These are phyloP conservation scores for Microplitis mediator DNA, from an alignment of 1,140 invertebrate species.

Conservation along the genomic window DNA sequence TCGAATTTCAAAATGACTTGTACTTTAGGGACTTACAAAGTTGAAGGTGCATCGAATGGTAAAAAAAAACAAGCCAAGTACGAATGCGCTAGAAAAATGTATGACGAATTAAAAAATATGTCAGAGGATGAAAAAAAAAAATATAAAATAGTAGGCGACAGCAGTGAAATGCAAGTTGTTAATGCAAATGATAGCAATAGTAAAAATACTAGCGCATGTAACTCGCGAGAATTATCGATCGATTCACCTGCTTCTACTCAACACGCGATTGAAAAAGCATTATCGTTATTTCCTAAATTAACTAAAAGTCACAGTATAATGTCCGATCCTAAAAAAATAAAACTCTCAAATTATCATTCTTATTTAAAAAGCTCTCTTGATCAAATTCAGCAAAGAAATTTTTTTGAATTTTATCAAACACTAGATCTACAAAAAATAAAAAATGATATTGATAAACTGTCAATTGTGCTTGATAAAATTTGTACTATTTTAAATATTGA, in stretches of 20 bases:
- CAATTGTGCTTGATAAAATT: not conserved
- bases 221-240: not conserved
- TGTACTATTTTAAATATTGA: not conserved
- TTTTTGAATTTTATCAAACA: slow-evolving; percentile 1
- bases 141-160: not conserved
- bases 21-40: not conserved
- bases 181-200: no score
- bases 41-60: not conserved
- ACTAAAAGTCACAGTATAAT: not conserved
- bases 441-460: not conserved
- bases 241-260: not conserved
- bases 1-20: not conserved
- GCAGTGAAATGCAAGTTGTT: no score
- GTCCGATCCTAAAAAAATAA: no score
- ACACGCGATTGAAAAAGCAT: not conserved
- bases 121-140: not conserved
- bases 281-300: not conserved
- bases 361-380: slow-evolving; percentile 2
- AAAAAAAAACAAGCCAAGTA: slow-evolving; percentile 21
- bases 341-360: not conserved
- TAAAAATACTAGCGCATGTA: not conserved
- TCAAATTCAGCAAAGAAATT: not conserved
- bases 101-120: not conserved
- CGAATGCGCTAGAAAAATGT: not conserved
- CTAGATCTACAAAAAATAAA: not conserved